These are phyloP conservation scores for Grapholita molesta DNA, from an alignment of 1,140 invertebrate species.

Conservation along the genomic window DNA sequence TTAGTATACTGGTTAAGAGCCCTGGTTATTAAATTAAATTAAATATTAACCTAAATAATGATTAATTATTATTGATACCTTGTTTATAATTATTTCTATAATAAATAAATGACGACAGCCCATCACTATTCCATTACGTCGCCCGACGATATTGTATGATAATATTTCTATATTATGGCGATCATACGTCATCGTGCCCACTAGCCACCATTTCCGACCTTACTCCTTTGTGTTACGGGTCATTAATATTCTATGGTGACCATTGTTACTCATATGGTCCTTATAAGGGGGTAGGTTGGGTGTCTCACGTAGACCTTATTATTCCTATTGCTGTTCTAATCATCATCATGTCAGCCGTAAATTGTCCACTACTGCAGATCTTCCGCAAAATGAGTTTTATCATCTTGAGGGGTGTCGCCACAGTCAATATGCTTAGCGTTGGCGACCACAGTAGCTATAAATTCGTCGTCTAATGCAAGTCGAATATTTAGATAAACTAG, in stretches of 20 bases:
- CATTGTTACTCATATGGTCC: background rate
- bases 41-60: background rate
- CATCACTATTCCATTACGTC: constrained; percentile 41
- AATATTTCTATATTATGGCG: constrained; percentile 64
- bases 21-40: too few relatives aligned
- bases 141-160: constrained; percentile 64
- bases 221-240: constrained; percentile 18
- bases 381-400: too few relatives aligned
- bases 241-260: background rate
- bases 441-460: too few relatives aligned
- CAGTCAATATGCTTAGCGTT: too few relatives aligned
- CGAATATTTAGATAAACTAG: too few relatives aligned
- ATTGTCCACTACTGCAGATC: too few relatives aligned
- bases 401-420: too few relatives aligned
- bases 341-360: too few relatives aligned
- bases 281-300: background rate
- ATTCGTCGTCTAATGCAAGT: too few relatives aligned
- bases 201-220: constrained; percentile 24
- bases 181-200: constrained; percentile 47
- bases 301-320: background rate
- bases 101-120: background rate
- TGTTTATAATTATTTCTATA: background rate
- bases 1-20: too few relatives aligned
- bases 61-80: background rate
- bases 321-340: background rate